Base-by-base conservation (phyloP, 2,113 vertebrate species). In the Scortum barcoo region DNA sequence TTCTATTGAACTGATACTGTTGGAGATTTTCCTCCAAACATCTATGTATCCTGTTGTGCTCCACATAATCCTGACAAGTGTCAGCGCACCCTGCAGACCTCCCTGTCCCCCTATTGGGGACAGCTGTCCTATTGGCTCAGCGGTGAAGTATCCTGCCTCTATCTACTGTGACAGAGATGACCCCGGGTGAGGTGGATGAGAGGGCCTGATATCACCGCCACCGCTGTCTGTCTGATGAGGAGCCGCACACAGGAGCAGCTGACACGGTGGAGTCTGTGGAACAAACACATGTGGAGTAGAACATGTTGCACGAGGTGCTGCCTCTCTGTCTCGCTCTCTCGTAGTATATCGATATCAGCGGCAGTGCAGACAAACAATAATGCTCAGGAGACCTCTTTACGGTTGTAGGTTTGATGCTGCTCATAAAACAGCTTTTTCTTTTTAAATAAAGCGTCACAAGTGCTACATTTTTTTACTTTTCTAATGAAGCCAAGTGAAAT, bases 131-230 rank as follows among this genome's bases (percentile, higher is more conserved):
- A 42, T 60, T 65, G 61, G 68, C 70, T 83, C 63, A 50, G 5
- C 12, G 42, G 42, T 84, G 66, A 79, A 48, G 72, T 61, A 87
- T 86, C 67, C 50, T 51, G 61, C 51, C 53, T 79, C 63, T 66
- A 53, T 83, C 76, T 66, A 19, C 48, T 81, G 48, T 79, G 86
- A 84, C 86, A 83, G 73, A 68, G 48, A 84, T 79, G 70, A 81
- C 85, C 76, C 30, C 12, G 74, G 72, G 82, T 60, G 22, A 90
- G 84, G 51, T 77, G 80, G 80, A 70, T 53, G 56, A 76, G 50
- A 84, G 70, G 58, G 81, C 40, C 65, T 46, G 75, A 86, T 88
- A 77, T 67, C 83, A 69, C 54, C 22, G n/a, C 63, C 88, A 58
- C 51, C 8, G 19, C 69, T 81, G 73, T 77, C 28, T 66, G 68